A percentile compares a stretch with the other conserved stretches of the same genome.
phyloP scores from a whole-genome alignment of 2,113 vertebrate species.

The Mus pahari region DNA sequence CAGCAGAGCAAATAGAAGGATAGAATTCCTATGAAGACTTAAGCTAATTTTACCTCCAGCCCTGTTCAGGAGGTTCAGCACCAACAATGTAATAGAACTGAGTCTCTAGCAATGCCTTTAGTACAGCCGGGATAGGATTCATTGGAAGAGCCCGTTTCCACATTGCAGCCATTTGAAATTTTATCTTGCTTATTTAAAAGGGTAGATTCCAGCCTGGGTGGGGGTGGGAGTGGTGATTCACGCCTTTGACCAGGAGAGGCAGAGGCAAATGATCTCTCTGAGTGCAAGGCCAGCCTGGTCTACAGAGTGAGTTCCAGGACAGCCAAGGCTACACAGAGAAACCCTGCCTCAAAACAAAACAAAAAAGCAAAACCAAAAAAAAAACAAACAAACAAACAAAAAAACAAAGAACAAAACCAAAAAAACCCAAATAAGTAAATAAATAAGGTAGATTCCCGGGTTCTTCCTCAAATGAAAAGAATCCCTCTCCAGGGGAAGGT shows the following conservation, averaged over 20 bases:
- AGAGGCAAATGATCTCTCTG: neutral
- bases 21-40: slow-evolving; percentile 15
- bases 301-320: neutral
- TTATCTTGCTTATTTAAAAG: neutral
- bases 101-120: neutral
- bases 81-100: neutral
- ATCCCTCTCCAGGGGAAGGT: neutral
- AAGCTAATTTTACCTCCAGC: neutral
- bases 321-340: neutral
- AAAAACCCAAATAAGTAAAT: neutral
- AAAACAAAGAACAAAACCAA: too few species aligned
- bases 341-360: neutral
- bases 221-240: neutral
- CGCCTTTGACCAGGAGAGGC: neutral
- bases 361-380: too few species aligned
- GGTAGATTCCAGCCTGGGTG: neutral
- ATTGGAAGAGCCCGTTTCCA: slow-evolving; percentile 4
- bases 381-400: neutral
- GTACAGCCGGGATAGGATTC: neutral
- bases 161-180: slow-evolving; percentile 13
- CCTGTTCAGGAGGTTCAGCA: neutral
- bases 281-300: neutral
- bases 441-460: neutral
- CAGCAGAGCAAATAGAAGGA: slow-evolving; percentile 37
- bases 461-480: slow-evolving; percentile 11